A percentile compares a stretch with the other conserved stretches of the same genome.
phyloP scores from a whole-genome alignment of 37 sponge, comb jelly and placozoan genomes.

The Ianthella basta region DNA sequence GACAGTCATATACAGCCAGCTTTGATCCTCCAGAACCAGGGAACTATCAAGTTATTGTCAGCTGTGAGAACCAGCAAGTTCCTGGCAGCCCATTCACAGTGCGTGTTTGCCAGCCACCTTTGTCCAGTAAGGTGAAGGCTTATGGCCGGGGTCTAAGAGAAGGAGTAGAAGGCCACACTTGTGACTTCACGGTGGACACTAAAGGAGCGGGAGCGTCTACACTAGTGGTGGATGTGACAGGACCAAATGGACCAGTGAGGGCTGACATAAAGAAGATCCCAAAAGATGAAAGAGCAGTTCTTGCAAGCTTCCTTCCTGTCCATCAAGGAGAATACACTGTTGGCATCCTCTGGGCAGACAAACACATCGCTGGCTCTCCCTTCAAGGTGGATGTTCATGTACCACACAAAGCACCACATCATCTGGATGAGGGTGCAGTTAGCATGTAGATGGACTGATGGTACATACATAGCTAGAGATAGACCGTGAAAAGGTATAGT shows the following conservation, averaged over 20 bases:
- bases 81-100: constrained; percentile 60
- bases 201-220: constrained; percentile 61
- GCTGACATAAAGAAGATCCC: constrained; percentile 38
- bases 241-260: constrained; percentile 49
- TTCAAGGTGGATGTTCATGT: constrained; percentile 51
- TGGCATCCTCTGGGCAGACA: constrained; percentile 39
- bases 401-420: too few relatives aligned
- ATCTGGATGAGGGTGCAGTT: too few relatives aligned
- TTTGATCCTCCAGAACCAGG: constrained; percentile 59
- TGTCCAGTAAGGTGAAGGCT: constrained; percentile 41
- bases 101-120: constrained; percentile 46
- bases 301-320: constrained; percentile 18
- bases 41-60: constrained; percentile 48
- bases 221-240: constrained; percentile 48
- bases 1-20: neutral
- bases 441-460: too few relatives aligned
- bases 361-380: constrained; percentile 43
- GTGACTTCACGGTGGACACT: constrained; percentile 62
- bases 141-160: constrained; percentile 48
- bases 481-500: too few relatives aligned
- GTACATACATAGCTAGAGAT: too few relatives aligned
- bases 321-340: neutral
- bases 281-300: neutral
- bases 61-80: constrained; percentile 48
- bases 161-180: constrained; percentile 43